Percentiles rank a stretch among this genome's conserved stretches.
phyloP scores from a whole-genome alignment of 2,888 invertebrate genomes.

The Harmothoe impar region DNA sequence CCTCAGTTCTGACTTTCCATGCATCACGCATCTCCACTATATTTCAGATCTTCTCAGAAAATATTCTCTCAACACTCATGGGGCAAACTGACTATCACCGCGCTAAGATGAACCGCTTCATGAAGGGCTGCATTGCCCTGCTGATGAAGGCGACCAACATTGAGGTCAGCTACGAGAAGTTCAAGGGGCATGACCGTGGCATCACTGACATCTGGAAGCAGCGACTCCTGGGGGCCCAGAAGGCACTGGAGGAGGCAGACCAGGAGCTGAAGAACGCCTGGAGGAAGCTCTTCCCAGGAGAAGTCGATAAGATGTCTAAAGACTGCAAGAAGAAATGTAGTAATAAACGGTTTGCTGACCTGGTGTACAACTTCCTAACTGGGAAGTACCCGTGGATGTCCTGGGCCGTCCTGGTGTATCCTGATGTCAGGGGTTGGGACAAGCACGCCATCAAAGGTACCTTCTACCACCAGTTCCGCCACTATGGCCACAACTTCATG shows the following conservation, averaged over 20 bases:
- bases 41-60: not conserved
- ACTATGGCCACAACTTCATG: no score
- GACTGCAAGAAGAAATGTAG: not conserved
- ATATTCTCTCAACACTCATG: not conserved
- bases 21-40: no score
- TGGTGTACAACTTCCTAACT: not conserved
- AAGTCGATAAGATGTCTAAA: slow-evolving; percentile 1
- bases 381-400: not conserved
- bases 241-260: not conserved
- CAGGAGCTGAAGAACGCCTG: not conserved
- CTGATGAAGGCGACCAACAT: slow-evolving; percentile 31
- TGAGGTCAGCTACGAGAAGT: slow-evolving; percentile 38
- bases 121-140: slow-evolving; percentile 27
- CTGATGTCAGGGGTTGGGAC: not conserved
- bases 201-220: slow-evolving; percentile 24
- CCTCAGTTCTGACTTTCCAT: no score
- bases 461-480: no score
- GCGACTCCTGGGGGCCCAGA: not conserved
- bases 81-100: slow-evolving; percentile 6
- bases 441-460: slow-evolving; percentile 46
- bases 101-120: not conserved
- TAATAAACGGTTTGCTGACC: not conserved
- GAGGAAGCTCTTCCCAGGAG: not conserved
- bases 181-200: slow-evolving; percentile 35
- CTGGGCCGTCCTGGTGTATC: not conserved